Base-by-base conservation (phyloP, 1,140 invertebrate genomes). In the Scaptodrosophila lebanonensis region DNA sequence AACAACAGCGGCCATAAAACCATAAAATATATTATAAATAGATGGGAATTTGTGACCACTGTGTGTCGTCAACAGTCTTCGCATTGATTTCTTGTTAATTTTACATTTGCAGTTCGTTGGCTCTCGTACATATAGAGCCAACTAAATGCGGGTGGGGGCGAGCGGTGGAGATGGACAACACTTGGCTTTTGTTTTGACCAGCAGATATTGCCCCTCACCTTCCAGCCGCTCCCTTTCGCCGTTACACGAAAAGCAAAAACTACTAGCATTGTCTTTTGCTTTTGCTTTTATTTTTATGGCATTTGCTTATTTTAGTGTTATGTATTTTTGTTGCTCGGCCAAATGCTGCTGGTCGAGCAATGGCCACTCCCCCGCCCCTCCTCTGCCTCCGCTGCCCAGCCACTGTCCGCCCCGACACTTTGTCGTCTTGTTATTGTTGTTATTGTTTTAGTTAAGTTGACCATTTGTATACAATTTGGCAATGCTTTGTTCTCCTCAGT, bases 371-470 rank as follows among this genome's bases (percentile, higher is more conserved):
- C 54, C 58, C 60, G 39, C 49, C 43, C 38, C 33, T 52, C 32
- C 29, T 45, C 29, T 43, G 47, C 53, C 49, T 17, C n/a, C 20
- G n/a, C 12, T 5, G 59, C 9, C 40, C 40, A n/a, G n/a, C n/a
- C n/a, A n/a, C n/a, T n/a, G n/a, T n/a, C n/a, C n/a, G n/a, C n/a
- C n/a, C n/a, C n/a, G n/a, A n/a, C n/a, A n/a, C n/a, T n/a, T n/a
- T n/a, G n/a, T n/a, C n/a, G n/a, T n/a, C n/a, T n/a, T n/a, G n/a
- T n/a, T n/a, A n/a, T n/a, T 40, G 50, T 42, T 58, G 56, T 79
- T 72, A 82, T 79, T 79, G 73, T 79, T 79, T 79, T 82, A 79
- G 73, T 79, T 79, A 79, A 79, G 73, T 79, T 79, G 73, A 79
- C 73, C 73, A 79, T 79, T 79, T 79, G 73, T 79, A 79, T 79